phyloP scores from a whole-genome alignment of 2,888 invertebrate genomes.

The Halocaridina rubra region DNA sequence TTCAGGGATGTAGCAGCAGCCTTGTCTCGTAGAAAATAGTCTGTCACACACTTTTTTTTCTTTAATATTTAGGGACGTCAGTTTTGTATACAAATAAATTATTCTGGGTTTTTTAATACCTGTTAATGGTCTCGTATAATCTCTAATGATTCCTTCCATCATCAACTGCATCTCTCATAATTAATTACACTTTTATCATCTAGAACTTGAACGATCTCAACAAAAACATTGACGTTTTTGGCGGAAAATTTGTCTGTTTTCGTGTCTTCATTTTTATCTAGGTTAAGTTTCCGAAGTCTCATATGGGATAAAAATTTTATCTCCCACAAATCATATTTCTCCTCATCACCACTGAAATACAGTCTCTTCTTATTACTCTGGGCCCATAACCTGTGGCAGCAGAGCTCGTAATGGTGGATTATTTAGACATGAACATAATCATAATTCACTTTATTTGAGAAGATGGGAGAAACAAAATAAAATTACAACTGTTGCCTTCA shows the following conservation, averaged over 20 bases:
- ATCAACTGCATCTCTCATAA: conserved; percentile 31
- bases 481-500: no score
- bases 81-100: background rate
- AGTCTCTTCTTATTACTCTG: background rate
- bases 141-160: background rate
- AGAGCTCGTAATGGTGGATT: background rate
- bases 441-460: background rate
- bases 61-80: conserved; percentile 12
- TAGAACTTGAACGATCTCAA: conserved; percentile 14
- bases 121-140: conserved; percentile 8
- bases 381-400: background rate
- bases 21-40: conserved; percentile 6
- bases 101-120: conserved; percentile 22
- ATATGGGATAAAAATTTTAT: background rate
- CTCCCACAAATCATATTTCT: background rate
- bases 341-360: background rate
- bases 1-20: conserved; percentile 2
- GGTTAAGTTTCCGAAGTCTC: background rate
- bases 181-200: conserved; percentile 15
- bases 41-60: background rate
- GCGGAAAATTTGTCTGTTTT: no score
- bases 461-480: no score
- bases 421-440: no score
- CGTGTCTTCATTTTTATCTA: no score
- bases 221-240: no score